Evolutionary conservation across 2,888 invertebrate species (phyloP), one percentile per base, ranked within the genome.

Genomic region (Dastarcus helophoroides): DNA sequence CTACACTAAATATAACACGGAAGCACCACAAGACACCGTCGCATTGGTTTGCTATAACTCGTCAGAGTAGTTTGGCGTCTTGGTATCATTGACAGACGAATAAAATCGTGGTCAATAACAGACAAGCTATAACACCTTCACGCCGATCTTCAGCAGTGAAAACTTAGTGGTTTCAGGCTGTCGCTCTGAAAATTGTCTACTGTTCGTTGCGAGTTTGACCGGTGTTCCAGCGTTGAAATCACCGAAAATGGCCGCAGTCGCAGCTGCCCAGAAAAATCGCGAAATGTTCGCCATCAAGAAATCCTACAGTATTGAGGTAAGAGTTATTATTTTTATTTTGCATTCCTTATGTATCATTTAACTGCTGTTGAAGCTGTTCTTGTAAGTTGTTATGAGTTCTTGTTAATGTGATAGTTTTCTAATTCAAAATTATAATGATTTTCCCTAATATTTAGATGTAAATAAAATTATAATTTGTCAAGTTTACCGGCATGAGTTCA

Each of bases 201-300:
- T n/a, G 26, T 27, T 17, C 17, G 7, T 10, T 8, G 7, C 27
- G 19, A 27, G 11, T 19, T 17, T 9, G 13, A 23, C 10, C 15
- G 9, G 15, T 9, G 23, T 10, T 14, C 23, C 13, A 7, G 23
- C 19, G 11, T 23, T 22, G 25, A 21, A 35, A 11, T 68, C 65
- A 55, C n/a, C n/a, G n/a, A 43, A 40, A 46, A 75, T 70, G 69
- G 86, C 86, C 79, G 84, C 85, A 66, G 85, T 86, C 56, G 84
- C 86, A 60, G 84, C 86, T 62, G 86, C 86, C 44, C 86, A 88
- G 69, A 88, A 88, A 70, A 90, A 86, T 69, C 80, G 90, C 63
- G 89, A 90, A 67, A 83, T 89, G 81, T 90, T 90, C 75, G 89
- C 90, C 63, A 90, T 90, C 71, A 90, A 90, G 71, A 91, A 91